These are phyloP conservation scores for Ariolimax columbianus DNA, from an alignment of 2,888 invertebrate genomes.

Conservation along the genomic window DNA sequence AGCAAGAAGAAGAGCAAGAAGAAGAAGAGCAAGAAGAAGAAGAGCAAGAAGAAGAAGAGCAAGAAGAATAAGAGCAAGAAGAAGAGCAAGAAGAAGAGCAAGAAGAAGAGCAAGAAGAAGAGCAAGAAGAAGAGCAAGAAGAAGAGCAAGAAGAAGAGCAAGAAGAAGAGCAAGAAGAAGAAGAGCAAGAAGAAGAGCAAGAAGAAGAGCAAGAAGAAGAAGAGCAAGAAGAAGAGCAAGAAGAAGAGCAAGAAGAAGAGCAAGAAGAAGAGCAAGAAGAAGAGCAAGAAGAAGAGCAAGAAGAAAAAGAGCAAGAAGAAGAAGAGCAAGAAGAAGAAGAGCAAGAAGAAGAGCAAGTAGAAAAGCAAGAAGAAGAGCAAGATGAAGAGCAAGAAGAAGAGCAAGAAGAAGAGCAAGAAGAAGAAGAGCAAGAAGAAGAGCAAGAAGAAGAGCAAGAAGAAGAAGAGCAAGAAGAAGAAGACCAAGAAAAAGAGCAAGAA, in stretches of 20 bases:
- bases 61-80: too few species aligned
- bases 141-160: not conserved
- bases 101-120: not conserved
- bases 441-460: not conserved
- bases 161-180: not conserved
- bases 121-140: not conserved
- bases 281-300: not conserved
- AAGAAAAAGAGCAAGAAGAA: too few species aligned
- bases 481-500: constrained; percentile 2
- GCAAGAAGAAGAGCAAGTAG: too few species aligned
- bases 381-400: not conserved
- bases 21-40: too few species aligned
- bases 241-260: not conserved
- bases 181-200: not conserved
- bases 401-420: not conserved
- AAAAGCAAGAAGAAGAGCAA: not conserved
- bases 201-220: not conserved
- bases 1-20: not conserved
- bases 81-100: not conserved
- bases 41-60: too few species aligned
- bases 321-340: not conserved
- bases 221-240: not conserved
- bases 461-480: not conserved
- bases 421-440: not conserved
- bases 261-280: not conserved